A percentile compares a stretch with the other conserved stretches of the same genome.
Evolutionary conservation across 1,140 invertebrate species (phyloP).

Genomic region (Drosophila truncata): DNA sequence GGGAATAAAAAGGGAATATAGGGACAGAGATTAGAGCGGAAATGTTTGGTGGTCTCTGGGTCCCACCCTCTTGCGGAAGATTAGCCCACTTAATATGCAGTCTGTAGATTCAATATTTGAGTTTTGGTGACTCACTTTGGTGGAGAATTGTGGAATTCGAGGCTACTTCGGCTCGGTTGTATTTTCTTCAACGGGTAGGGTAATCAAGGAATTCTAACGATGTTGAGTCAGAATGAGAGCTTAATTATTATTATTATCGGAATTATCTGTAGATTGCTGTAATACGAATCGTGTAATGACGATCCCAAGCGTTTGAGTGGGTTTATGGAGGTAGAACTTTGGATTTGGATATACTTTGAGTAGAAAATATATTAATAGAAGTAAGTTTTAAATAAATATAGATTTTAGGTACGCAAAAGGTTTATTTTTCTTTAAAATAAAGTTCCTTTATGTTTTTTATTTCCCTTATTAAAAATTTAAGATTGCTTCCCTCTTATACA

Average conservation of each 20-base stretch:
- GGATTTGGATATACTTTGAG: background rate
- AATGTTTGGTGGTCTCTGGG: conserved; percentile 39
- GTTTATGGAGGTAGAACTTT: background rate
- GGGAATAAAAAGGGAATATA: conserved; percentile 1
- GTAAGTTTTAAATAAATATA: background rate
- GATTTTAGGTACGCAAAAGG: too few species aligned
- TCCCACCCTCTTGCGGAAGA: background rate
- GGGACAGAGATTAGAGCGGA: conserved; percentile 56
- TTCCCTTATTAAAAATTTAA: too few species aligned
- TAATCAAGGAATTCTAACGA: conserved; percentile 5
- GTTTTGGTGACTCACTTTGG: conserved; percentile 15
- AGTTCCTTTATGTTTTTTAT: background rate
- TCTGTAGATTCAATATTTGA: conserved; percentile 17
- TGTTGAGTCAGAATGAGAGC: conserved; percentile 15
- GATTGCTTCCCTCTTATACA: background rate
- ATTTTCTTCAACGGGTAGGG: background rate
- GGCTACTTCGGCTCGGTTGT: conserved; percentile 21
- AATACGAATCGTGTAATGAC: conserved; percentile 4
- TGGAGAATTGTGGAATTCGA: conserved; percentile 1
- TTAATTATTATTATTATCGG: background rate
- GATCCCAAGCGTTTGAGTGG: background rate
- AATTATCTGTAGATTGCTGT: conserved; percentile 18
- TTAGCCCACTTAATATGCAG: conserved; percentile 31
- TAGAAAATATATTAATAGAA: too few species aligned
- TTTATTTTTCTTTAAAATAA: background rate